Base-by-base conservation (phyloP, 2,797 vertebrate genomes). In the Lutjanus campechanus region DNA sequence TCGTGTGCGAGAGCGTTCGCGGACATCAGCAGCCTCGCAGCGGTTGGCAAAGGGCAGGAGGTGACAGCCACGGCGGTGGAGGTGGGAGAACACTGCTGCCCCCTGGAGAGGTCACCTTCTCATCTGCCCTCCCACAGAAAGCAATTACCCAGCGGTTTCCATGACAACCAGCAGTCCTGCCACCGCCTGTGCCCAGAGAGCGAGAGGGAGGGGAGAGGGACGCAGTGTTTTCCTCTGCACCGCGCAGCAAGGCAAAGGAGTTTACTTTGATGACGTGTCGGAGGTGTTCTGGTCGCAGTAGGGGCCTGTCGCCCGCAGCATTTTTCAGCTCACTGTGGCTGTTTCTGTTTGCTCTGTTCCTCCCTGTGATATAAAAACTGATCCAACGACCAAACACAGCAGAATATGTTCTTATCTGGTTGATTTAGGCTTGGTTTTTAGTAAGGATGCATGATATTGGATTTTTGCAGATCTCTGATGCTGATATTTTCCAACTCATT, bases 31-130 rank as follows among this genome's bases (percentile, higher is more conserved):
- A 1, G 0, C 8, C 46, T 41, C n/a, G 8, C 3, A 19, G 46
- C 8, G 10, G 46, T 5, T 36, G 40, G 29, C 20, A 59, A 75
- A 62, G 66, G 73, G 59, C 19, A 53, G 40, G 22, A 51, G 15
- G 69, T 20, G 56, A 51, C 47, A 51, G 51, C 40, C 51, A 47
- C 49, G 44, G 16, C 44, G 41, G 67, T 54, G 40, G 56, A 73
- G 40, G 56, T 75, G 36, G 44, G 59, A 69, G 54, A 54, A 41
- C 56, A 46, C 11, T 19, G 40, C 43, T 80, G 49, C 64, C 49
- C 73, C 76, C 74, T 40, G 58, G 76, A 90, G 90, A 92, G 86
- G 84, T 90, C 84, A 90, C 72, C 74, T 66, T 72, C 72, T 89
- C 83, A 84, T 84, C 83, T 89, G 67, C 22, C 63, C 65, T 75